Evolutionary conservation across 2,888 invertebrate species (phyloP), one percentile per base, ranked within the genome.

Genomic region (Crocallis elinguaria): DNA sequence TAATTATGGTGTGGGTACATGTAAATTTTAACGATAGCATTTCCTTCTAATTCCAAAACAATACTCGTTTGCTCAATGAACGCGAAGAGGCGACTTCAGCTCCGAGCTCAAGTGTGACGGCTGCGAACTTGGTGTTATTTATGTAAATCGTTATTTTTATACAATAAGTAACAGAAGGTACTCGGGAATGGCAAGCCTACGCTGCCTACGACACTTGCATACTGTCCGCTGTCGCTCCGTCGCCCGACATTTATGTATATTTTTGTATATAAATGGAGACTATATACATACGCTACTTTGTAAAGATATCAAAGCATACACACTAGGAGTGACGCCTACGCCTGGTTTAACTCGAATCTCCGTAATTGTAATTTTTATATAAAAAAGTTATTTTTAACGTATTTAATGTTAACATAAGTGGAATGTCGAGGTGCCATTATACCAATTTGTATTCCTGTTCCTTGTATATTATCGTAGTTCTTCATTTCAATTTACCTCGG

Each of bases 381-480:
- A 76, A 81, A 52, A 50, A 54, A 75, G 70, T 82, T 85, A 82
- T 85, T 86, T 84, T 86, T 82, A 87, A 75, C 69, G 74, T 84
- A 85, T 82, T 80, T 80, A 84, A 83, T 80, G 71, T 81, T 73
- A 83, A 81, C 67, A 77, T 88, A 84, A 85, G 84, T 74, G 80
- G 83, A 85, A 82, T 75, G 86, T 86, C 81, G 85, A 86, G 88
- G 90, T 91, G 90, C 90, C 90, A 91, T 91, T 84, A 85, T 84
- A 86, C 81, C 82, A 77, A 77, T 85, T 83, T 84, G 78, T 88
- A 86, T 81, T 86, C 78, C 79, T 81, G 77, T 79, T 64, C 64
- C 58, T 62, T 66, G 60, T 54, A 53, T 52, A 48, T 51, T 64
- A 69, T 69, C 62, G 78, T 79, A 75, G 69, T 64, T 60, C 67